Base-by-base conservation (phyloP, 2,797 vertebrate species). In the Tauraco hartlaubi region DNA sequence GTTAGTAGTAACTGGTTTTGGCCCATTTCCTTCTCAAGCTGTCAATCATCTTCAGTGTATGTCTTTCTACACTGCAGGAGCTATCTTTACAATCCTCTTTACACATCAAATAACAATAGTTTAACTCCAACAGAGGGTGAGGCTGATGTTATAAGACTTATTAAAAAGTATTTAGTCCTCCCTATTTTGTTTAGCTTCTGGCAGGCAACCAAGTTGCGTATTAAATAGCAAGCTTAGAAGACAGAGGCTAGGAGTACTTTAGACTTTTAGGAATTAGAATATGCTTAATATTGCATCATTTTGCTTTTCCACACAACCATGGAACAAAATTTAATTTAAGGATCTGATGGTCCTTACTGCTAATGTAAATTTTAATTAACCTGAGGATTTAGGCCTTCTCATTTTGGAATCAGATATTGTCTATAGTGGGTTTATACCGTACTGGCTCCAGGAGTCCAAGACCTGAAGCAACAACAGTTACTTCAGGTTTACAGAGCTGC, bases 321-420 rank as follows among this genome's bases (percentile, higher is more conserved):
- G 15, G 33, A 79, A 52, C 9, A 62, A 54, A 14, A 79, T 43
- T 9, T 41, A 55, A 46, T 18, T 31, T 29, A 69, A 73, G 5
- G 12, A 66, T 11, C 1, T 7, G 31, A 49, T 2, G 0, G n/a
- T 20, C 48, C 15, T 44, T 17, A 68, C 13, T 0, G 1, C 2
- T 56, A 48, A 26, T 7, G 9, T 19, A 66, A 63, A 67, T 62
- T 68, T 88, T 64, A 68, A 21, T 48, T 73, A 19, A 15, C 52
- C 20, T 81, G 48, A 82, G 6, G 11, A 69, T 77, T 33, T 56
- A 11, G 21, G 48, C 19, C 13, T 78, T 92, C 37, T 49, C 29
- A 35, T 8, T 83, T 64, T 62, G 46, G 35, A 83, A 62, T 64
- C 5, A 48, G 33, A 20, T 51, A 44, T n/a, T 75, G 7, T 22